Base-by-base conservation (phyloP, 2,888 invertebrate genomes). In the Drosophila affinis region DNA sequence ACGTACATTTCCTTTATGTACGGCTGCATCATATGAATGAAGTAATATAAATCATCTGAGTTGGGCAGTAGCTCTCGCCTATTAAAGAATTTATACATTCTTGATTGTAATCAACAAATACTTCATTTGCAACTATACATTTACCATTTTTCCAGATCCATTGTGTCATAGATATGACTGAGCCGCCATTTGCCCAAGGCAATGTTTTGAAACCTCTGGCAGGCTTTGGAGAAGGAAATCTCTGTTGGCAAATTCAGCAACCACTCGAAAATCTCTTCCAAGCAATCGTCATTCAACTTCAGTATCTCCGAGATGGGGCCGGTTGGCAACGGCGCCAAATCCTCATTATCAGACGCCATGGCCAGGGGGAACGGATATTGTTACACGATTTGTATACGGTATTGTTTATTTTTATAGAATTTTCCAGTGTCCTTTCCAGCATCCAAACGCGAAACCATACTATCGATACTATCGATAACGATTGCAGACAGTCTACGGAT, bases 231-330 rank as follows among this genome's bases (percentile, higher is more conserved):
- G 12, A 87, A 72, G 24, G 85, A 79, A 21, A 90, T 76, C 68
- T 90, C 88, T 9, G 77, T 73, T 17, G 77, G 81, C 12, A 90
- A 67, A 61, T 90, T 87, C 14, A 74, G 76, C 9, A 90, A 58
- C 1, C 83, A 72, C 18, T 76, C 74, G 45, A 90, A 89, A 56
- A 90, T 84, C 48, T 80, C 81, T 14, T 81, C 81, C 17, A 90
- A 75, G 24, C 91, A 90, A 75, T 90, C 91, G 62, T 88, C 84
- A 46, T 90, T 86, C 14, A 90, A 48, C 46, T 70, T 75, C 14
- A 82, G 74, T 48, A 88, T 79, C 12, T 68, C 48, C 24, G 48
- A 14, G 5, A 57, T 48, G 32, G 55, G 69, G 67, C 63, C 68
- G 61, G 21, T 72, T 72, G 54, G 76, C 70, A 83, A 83, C 83